Conservation (phyloP, 2,113 vertebrate species). For the Sphyrna mokarran region DNA sequence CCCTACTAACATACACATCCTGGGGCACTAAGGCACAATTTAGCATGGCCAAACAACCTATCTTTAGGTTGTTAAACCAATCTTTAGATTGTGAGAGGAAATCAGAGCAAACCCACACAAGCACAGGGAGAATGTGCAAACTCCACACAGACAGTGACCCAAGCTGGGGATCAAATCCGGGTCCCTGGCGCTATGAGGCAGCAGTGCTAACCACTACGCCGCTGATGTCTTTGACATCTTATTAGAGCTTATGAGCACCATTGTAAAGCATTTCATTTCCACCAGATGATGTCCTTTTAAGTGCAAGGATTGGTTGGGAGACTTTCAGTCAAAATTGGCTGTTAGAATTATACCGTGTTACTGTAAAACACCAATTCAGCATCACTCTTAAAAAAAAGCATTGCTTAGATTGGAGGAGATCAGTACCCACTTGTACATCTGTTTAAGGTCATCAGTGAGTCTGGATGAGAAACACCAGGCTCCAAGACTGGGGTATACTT, state of each 20-base stretch:
- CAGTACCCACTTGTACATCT: neutral
- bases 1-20: too few relatives aligned
- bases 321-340: conserved; percentile 7
- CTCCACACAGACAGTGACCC: too few relatives aligned
- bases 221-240: neutral
- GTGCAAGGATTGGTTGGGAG: neutral
- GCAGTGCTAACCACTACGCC: too few relatives aligned
- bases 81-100: too few relatives aligned
- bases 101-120: too few relatives aligned
- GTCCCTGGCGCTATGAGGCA: too few relatives aligned
- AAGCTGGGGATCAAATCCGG: too few relatives aligned
- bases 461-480: neutral
- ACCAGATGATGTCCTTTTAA: neutral
- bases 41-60: too few relatives aligned
- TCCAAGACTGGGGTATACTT: neutral
- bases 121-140: too few relatives aligned
- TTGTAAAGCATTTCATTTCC: neutral
- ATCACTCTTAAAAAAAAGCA: neutral
- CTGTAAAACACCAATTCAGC: neutral
- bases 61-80: too few relatives aligned
- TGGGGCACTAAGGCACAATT: too few relatives aligned
- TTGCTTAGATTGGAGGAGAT: neutral
- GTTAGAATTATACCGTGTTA: neutral
- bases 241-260: neutral
- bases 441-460: conserved; percentile 14